A percentile compares a stretch with the other conserved stretches of the same genome.
Conservation (phyloP, 2,797 vertebrate genomes). For the Oryzias dopingdopingensis region DNA sequence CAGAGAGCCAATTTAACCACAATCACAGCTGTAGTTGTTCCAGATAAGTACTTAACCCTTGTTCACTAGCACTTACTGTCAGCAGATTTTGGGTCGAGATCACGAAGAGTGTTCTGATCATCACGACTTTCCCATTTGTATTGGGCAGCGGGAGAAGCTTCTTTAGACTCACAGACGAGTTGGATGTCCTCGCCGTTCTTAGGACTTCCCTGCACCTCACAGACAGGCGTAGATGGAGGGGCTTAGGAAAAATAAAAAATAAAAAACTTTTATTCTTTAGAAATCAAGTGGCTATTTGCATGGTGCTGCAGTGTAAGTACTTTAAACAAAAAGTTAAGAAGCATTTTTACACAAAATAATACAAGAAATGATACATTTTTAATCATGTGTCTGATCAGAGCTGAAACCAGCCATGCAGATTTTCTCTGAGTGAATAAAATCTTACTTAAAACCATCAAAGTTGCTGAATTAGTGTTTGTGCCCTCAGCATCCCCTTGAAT, state of each 20-base stretch:
- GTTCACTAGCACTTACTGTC: conserved; percentile 52
- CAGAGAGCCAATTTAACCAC: neutral
- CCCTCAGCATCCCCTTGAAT: conserved; percentile 23
- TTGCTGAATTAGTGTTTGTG: fast-evolving
- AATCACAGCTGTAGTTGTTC: neutral
- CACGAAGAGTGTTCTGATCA: conserved; percentile 14
- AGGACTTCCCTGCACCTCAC: conserved; percentile 74
- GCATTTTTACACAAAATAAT: too few relatives aligned
- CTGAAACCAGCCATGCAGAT: too few relatives aligned
- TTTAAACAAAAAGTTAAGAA: too few relatives aligned
- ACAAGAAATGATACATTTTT: too few relatives aligned
- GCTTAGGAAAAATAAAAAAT: conserved; percentile 66
- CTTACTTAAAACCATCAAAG: conserved; percentile 73
- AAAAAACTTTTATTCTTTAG: neutral
- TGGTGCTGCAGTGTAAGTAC: too few relatives aligned
- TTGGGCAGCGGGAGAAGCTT: conserved; percentile 83
- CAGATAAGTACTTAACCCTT: neutral
- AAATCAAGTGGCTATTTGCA: too few relatives aligned
- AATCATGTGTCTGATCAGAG: too few relatives aligned
- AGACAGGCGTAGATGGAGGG: conserved; percentile 83
- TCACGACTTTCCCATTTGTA: conserved; percentile 82
- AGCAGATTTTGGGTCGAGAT: conserved; percentile 26
- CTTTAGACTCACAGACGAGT: conserved; percentile 82
- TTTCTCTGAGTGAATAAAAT: too few relatives aligned
- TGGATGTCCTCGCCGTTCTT: conserved; percentile 82